These are phyloP conservation scores for Phycodurus eques DNA, from an alignment of 2,113 vertebrate genomes.

Conservation along the genomic window DNA sequence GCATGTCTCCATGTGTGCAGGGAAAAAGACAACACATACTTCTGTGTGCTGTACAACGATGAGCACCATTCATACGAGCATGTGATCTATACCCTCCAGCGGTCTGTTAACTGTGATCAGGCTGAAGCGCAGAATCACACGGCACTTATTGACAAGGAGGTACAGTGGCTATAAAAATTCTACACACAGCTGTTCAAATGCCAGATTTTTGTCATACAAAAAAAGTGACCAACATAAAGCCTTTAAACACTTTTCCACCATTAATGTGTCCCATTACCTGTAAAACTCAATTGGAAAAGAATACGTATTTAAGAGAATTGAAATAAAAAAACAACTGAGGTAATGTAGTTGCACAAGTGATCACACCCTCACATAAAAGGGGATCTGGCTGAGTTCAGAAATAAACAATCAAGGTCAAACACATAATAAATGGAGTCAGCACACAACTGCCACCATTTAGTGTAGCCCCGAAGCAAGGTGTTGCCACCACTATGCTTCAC, in stretches of 20 bases:
- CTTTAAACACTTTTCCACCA: background rate
- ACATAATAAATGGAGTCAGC: too few relatives aligned
- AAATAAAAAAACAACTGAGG: too few relatives aligned
- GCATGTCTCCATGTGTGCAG: slow-evolving; percentile 42
- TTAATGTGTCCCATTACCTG: background rate
- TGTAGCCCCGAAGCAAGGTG: too few relatives aligned
- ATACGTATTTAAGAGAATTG: too few relatives aligned
- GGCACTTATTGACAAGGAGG: slow-evolving; percentile 93
- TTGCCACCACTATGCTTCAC: too few relatives aligned
- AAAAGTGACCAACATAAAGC: background rate
- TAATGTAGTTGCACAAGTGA: too few relatives aligned
- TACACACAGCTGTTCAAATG: background rate
- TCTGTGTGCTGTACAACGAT: slow-evolving; percentile 96
- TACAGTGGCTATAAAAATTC: slow-evolving; percentile 39
- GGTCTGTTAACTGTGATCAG: slow-evolving; percentile 84
- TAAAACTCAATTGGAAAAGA: too few relatives aligned
- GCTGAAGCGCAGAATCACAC: slow-evolving; percentile 87
- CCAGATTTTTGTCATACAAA: background rate
- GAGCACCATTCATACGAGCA: slow-evolving; percentile 98
- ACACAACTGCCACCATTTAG: too few relatives aligned
- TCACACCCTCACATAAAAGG: too few relatives aligned
- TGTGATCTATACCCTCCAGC: slow-evolving; percentile 93
- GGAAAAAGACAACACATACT: slow-evolving; percentile 81
- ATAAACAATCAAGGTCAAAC: too few relatives aligned
- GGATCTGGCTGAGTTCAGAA: too few relatives aligned